Evolutionary conservation across 1,140 invertebrate species (phyloP).

Genomic region (Batillaria attramentaria): DNA sequence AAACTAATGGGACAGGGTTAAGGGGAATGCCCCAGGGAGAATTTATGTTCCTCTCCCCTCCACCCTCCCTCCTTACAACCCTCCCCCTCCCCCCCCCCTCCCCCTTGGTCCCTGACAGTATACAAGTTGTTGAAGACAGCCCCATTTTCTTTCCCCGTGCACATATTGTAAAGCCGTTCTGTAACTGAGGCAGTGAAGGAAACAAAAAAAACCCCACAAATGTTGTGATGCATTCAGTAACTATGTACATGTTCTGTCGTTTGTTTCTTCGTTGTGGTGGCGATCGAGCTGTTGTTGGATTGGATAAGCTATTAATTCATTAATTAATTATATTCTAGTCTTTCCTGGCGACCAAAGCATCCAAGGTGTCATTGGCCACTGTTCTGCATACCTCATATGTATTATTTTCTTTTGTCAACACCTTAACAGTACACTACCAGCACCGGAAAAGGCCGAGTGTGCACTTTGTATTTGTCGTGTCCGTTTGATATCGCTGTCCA

Average conservation of each 20-base stretch:
- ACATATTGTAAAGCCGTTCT: neutral
- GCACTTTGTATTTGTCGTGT: no score
- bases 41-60: no score
- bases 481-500: no score
- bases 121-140: no score
- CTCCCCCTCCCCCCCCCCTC: no score
- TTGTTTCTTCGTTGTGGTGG: neutral
- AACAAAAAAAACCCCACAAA: neutral
- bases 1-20: no score
- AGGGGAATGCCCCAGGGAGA: no score
- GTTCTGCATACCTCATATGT: neutral
- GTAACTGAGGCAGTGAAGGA: neutral
- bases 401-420: neutral
- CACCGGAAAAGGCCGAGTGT: no score
- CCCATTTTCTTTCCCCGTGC: neutral
- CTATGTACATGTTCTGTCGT: no score
- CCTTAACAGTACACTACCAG: no score
- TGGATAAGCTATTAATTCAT: neutral
- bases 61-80: no score
- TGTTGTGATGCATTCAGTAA: neutral
- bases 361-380: neutral
- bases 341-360: constrained; percentile 14
- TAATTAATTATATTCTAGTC: constrained; percentile 5
- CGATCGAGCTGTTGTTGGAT: neutral
- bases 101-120: no score